Percentiles rank a stretch among this genome's conserved stretches.
These are phyloP conservation scores for Blomia tropicalis DNA, from an alignment of 2,888 invertebrate genomes.

Conservation along the genomic window DNA sequence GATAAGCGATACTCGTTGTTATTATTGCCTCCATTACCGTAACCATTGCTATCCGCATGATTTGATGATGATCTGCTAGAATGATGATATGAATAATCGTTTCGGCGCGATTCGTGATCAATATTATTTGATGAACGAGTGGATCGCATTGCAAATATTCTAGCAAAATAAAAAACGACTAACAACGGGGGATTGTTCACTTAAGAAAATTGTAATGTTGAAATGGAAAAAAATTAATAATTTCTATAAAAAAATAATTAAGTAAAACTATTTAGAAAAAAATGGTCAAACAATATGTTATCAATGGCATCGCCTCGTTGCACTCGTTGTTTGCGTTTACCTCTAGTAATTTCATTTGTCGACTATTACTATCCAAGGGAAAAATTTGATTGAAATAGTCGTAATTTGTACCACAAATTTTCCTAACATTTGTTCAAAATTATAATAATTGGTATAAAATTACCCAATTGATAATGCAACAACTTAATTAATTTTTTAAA, in stretches of 20 bases:
- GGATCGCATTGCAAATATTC: slow-evolving; percentile 4
- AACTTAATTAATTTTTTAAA: not conserved
- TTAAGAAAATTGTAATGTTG: too few relatives aligned
- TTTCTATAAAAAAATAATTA: too few relatives aligned
- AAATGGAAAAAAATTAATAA: too few relatives aligned
- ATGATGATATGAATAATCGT: not conserved
- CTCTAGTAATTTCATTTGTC: not conserved
- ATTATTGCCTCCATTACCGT: not conserved
- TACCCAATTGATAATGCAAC: not conserved
- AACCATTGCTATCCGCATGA: slow-evolving; percentile 11
- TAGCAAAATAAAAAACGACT: too few relatives aligned
- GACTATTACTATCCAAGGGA: not conserved
- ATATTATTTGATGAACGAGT: slow-evolving; percentile 8
- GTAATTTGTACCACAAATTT: too few relatives aligned
- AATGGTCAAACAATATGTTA: not conserved
- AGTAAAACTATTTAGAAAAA: too few relatives aligned
- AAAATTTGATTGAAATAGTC: not conserved
- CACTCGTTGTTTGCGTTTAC: not conserved
- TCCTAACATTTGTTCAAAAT: too few relatives aligned
- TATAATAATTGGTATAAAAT: too few relatives aligned
- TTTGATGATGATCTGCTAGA: not conserved
- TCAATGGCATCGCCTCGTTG: not conserved
- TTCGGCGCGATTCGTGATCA: slow-evolving; percentile 1
- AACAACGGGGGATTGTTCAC: too few relatives aligned
- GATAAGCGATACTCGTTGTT: not conserved